These are phyloP conservation scores for Capitulum mitella DNA, from an alignment of 2,888 invertebrate genomes.

Conservation along the genomic window DNA sequence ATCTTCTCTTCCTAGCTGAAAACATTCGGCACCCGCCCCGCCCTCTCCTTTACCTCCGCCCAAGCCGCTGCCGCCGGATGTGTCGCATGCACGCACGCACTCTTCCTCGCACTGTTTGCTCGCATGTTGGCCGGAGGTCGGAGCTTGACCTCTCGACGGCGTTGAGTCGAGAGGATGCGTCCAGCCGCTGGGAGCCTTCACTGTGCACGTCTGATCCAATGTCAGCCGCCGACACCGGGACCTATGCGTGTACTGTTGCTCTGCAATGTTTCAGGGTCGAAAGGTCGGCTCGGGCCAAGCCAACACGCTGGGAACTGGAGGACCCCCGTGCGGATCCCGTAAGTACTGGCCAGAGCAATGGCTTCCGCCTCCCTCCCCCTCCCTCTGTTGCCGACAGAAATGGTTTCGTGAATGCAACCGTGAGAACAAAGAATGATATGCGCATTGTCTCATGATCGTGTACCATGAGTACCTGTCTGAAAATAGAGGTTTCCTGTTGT, in stretches of 20 bases:
- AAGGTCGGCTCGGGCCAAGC: background rate
- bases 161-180: background rate
- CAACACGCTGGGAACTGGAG: background rate
- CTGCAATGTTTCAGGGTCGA: slow-evolving; percentile 5
- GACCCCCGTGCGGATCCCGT: slow-evolving; percentile 16
- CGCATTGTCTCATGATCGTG: too few species aligned
- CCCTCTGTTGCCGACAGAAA: background rate
- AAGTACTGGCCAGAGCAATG: background rate
- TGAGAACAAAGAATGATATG: too few species aligned
- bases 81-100: background rate
- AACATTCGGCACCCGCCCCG: too few species aligned
- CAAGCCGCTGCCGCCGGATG: too few species aligned
- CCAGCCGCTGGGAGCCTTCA: background rate
- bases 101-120: background rate
- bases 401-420: background rate
- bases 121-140: background rate
- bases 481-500: background rate
- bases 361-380: background rate
- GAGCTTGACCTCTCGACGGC: background rate
- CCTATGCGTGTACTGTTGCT: slow-evolving; percentile 8
- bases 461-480: background rate
- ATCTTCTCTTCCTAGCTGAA: too few species aligned
- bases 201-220: background rate
- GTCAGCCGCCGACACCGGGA: background rate
- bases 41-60: too few species aligned